Evolutionary conservation across 1,140 invertebrate species (phyloP).

Genomic region (Halyomorpha halys): DNA sequence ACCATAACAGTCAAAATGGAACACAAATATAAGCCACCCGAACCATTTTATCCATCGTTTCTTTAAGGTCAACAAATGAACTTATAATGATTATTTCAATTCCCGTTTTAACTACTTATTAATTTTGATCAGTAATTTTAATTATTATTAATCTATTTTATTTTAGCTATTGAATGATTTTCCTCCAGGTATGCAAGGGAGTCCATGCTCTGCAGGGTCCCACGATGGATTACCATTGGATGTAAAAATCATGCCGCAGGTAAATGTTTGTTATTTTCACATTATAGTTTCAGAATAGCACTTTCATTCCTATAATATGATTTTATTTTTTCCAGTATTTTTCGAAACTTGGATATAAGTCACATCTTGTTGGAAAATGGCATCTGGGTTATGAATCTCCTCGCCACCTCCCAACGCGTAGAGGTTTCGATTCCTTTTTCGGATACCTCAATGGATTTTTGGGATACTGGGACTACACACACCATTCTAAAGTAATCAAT

Average conservation of each 20-base stretch:
- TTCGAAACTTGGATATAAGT: constrained; percentile 57
- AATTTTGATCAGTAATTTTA: no score
- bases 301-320: no score
- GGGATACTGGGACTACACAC: constrained; percentile 66
- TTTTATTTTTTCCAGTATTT: constrained; percentile 36
- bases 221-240: constrained; percentile 43
- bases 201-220: constrained; percentile 40
- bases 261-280: neutral
- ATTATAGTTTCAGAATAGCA: no score
- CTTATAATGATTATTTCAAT: no score
- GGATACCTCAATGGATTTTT: constrained; percentile 80
- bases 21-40: no score
- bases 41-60: no score
- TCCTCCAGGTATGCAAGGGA: constrained; percentile 36
- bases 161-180: no score
- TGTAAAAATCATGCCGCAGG: constrained; percentile 39
- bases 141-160: no score
- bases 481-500: constrained; percentile 23
- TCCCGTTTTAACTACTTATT: no score
- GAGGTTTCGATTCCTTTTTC: constrained; percentile 67
- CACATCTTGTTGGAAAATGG: constrained; percentile 86
- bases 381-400: constrained; percentile 67
- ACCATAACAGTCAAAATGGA: no score
- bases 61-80: no score
- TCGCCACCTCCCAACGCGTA: constrained; percentile 56